Percentiles rank a stretch among this genome's conserved stretches.
These are phyloP conservation scores for Phyllostomus discolor DNA, from an alignment of 2,113 vertebrate genomes.

Conservation along the genomic window DNA sequence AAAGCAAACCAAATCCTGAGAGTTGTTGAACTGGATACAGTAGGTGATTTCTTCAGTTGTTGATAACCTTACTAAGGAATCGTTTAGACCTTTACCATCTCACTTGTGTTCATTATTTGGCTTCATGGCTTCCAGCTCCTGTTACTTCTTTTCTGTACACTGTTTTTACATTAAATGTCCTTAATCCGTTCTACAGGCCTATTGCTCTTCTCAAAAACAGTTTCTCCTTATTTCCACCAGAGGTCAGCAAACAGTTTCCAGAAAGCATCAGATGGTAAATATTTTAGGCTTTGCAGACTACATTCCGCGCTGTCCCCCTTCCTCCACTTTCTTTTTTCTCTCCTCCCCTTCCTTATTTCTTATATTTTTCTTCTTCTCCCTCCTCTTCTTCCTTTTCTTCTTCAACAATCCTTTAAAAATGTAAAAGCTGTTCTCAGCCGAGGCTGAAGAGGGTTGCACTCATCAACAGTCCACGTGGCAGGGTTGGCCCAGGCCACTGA, in stretches of 20 bases:
- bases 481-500: accelerated
- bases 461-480: background rate
- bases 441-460: accelerated
- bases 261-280: background rate
- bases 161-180: background rate
- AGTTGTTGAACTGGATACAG: background rate
- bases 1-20: background rate
- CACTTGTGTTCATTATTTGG: background rate
- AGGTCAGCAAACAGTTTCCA: background rate
- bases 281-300: background rate
- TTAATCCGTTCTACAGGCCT: background rate
- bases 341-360: background rate
- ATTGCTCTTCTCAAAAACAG: background rate
- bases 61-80: background rate
- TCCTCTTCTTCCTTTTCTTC: background rate
- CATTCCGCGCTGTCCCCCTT: background rate
- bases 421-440: background rate
- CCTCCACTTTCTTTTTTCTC: too few relatives aligned
- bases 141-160: background rate
- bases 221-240: background rate
- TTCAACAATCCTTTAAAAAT: background rate
- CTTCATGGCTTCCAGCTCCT: background rate
- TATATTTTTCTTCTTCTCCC: background rate
- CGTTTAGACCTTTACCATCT: background rate
- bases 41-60: background rate